Percentiles rank a stretch among this genome's conserved stretches.
Evolutionary conservation across 2,797 vertebrate genomes (phyloP).

Genomic region (Sebastes glaucus): DNA sequence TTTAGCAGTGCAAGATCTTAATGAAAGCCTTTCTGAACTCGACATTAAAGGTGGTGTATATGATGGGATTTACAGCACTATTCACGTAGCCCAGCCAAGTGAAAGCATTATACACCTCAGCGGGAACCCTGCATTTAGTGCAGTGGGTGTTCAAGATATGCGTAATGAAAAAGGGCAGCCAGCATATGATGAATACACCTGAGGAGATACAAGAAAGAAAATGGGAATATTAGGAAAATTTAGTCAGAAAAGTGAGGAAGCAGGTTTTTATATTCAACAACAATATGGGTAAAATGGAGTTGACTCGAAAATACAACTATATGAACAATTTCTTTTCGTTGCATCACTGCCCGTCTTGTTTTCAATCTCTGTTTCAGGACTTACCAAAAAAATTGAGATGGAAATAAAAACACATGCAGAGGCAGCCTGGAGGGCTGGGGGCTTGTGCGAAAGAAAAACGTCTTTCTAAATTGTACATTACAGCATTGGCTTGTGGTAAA

Average conservation of each 20-base stretch:
- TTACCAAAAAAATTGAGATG: background rate
- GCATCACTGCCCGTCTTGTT: constrained; percentile 48
- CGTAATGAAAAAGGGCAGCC: constrained; percentile 99
- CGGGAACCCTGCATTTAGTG: constrained; percentile 90
- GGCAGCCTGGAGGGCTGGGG: background rate
- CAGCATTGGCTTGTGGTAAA: background rate
- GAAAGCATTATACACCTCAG: constrained; percentile 94
- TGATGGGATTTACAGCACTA: constrained; percentile 98
- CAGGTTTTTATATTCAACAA: background rate
- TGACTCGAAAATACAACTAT: background rate
- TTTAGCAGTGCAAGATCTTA: constrained; percentile 97
- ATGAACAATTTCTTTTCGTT: constrained; percentile 38
- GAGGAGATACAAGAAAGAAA: constrained; percentile 32
- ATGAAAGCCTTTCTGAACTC: constrained; percentile 99
- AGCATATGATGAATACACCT: constrained; percentile 99
- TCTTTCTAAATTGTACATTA: background rate
- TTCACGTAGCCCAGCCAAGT: constrained; percentile 99
- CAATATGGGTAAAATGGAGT: background rate
- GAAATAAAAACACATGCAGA: constrained; percentile 13
- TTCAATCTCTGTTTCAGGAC: constrained; percentile 24
- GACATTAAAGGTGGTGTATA: constrained; percentile 98
- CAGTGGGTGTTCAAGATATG: constrained; percentile 99
- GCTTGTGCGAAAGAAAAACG: background rate
- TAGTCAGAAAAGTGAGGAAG: background rate
- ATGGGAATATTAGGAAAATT: constrained; percentile 17